Conservation (phyloP, 1,140 invertebrate genomes). For the Lepidurus arcticus region DNA sequence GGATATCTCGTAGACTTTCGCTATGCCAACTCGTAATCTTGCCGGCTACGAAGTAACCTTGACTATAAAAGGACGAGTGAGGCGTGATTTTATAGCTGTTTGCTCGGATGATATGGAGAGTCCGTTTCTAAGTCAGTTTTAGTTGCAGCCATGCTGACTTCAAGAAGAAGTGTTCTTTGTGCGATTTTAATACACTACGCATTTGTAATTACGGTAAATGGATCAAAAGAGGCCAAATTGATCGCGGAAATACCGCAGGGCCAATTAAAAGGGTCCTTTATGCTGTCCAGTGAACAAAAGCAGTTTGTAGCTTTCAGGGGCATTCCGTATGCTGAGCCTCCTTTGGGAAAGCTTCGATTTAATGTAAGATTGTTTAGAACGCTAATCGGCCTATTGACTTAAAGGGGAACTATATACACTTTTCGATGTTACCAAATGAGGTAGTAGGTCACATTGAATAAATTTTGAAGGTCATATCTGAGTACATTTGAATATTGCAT, state of each 20-base stretch:
- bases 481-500: too few species aligned
- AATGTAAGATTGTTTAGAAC: conserved; percentile 4
- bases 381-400: neutral
- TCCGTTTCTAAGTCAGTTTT: neutral
- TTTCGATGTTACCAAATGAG: neutral
- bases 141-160: neutral
- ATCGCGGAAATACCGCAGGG: neutral
- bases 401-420: neutral
- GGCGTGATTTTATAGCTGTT: neutral
- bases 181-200: neutral
- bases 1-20: too few species aligned
- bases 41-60: neutral
- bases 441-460: too few species aligned
- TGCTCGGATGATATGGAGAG: neutral
- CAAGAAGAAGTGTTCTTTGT: neutral
- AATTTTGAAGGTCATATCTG: too few species aligned
- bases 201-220: neutral
- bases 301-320: neutral
- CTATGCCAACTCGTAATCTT: too few species aligned
- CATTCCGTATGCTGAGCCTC: conserved; percentile 30
- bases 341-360: conserved; percentile 25
- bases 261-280: neutral
- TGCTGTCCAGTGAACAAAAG: neutral
- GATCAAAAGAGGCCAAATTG: neutral
- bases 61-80: too few species aligned